Conservation (phyloP, 1,140 invertebrate species). For the Meloidogyne chitwoodi region DNA sequence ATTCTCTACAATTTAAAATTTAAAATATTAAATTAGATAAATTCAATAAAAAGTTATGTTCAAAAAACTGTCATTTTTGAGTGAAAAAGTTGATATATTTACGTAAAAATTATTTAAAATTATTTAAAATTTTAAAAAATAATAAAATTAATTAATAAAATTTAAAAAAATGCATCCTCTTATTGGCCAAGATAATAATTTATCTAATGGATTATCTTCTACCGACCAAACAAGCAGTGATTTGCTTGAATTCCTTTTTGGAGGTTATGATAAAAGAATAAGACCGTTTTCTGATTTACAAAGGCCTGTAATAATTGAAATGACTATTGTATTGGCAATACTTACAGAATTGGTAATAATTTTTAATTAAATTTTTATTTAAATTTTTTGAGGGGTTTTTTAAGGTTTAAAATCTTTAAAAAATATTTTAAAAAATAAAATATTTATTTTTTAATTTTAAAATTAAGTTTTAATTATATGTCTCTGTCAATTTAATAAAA, state of each 20-base stretch:
- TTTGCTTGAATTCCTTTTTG: constrained; percentile 34
- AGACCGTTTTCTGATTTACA: constrained; percentile 43
- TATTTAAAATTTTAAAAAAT: neutral
- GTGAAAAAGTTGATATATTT: no score
- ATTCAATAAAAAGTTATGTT: no score
- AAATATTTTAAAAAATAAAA: no score
- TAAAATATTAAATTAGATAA: neutral
- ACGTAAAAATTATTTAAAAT: no score
- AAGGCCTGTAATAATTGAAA: constrained; percentile 35
- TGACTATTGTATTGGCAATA: constrained; percentile 53
- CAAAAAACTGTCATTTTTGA: no score
- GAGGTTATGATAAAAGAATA: constrained; percentile 46
- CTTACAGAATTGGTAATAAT: constrained; percentile 42
- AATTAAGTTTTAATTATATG: no score
- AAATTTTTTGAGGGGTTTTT: neutral
- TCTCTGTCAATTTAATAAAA: no score
- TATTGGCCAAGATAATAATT: neutral
- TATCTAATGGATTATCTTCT: neutral
- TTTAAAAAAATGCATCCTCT: neutral
- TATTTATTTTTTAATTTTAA: no score
- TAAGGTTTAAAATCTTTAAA: neutral
- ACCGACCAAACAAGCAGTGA: neutral
- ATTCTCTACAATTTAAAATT: neutral
- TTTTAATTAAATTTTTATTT: no score
- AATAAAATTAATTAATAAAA: neutral